These are phyloP conservation scores for Metellina segmentata DNA, from an alignment of 2,888 invertebrate species.

Conservation along the genomic window DNA sequence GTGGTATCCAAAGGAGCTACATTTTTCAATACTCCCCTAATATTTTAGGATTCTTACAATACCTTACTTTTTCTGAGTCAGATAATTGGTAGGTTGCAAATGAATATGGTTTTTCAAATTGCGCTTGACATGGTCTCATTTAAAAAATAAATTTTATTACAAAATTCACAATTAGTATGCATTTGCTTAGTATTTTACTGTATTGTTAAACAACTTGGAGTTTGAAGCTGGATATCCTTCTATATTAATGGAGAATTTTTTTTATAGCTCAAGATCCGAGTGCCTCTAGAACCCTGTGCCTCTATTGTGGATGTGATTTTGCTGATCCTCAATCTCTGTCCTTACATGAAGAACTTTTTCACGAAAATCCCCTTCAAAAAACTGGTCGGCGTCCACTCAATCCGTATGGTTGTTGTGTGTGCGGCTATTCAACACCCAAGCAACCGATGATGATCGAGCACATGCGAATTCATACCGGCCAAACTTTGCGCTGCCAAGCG, in stretches of 20 bases:
- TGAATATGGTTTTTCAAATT: background rate
- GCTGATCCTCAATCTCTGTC: constrained; percentile 83
- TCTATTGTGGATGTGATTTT: constrained; percentile 84
- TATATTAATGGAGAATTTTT: background rate
- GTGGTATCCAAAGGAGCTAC: no score
- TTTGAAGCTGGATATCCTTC: background rate
- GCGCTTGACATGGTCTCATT: background rate
- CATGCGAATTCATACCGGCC: constrained; percentile 82
- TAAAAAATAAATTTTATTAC: background rate
- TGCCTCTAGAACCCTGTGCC: constrained; percentile 82
- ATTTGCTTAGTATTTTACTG: background rate
- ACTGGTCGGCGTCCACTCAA: constrained; percentile 57
- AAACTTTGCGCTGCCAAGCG: constrained; percentile 72
- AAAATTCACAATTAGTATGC: background rate
- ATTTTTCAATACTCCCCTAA: no score
- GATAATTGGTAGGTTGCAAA: background rate
- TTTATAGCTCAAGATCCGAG: constrained; percentile 67
- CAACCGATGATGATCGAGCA: constrained; percentile 83
- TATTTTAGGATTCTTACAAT: no score
- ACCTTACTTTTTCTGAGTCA: no score
- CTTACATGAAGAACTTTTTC: constrained; percentile 78
- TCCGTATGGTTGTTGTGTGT: constrained; percentile 75
- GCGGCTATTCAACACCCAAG: constrained; percentile 80
- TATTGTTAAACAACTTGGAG: background rate
- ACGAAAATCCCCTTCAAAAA: constrained; percentile 73